A percentile compares a stretch with the other conserved stretches of the same genome.
These are phyloP conservation scores for Agrotis ipsilon DNA, from an alignment of 2,888 invertebrate genomes.

Conservation along the genomic window DNA sequence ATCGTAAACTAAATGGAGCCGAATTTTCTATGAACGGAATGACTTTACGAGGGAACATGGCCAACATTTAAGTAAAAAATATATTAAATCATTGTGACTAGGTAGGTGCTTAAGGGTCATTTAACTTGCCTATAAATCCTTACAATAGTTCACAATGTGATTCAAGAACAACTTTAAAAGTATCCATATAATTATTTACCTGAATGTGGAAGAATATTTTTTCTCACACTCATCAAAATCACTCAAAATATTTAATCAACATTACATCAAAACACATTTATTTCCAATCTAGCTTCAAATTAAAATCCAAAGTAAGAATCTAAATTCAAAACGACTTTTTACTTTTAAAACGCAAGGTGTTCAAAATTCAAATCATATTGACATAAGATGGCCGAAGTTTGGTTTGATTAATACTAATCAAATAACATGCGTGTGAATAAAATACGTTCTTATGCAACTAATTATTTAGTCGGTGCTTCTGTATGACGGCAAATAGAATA, in stretches of 20 bases:
- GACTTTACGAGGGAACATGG: conserved; percentile 57
- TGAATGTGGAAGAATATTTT: conserved; percentile 12
- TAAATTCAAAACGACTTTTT: conserved; percentile 49
- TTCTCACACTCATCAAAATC: conserved; percentile 33
- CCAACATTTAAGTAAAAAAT: conserved; percentile 59
- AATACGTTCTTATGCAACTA: conserved; percentile 64
- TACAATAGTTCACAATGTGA: conserved; percentile 7
- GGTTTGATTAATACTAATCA: conserved; percentile 33
- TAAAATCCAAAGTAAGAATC: conserved; percentile 54
- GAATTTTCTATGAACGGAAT: conserved; percentile 66
- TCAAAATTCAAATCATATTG: conserved; percentile 49
- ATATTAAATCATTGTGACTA: conserved; percentile 55
- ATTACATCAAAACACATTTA: conserved; percentile 47
- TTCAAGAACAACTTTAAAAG: conserved; percentile 27
- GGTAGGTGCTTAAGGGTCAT: conserved; percentile 47
- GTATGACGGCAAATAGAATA: conserved; percentile 73
- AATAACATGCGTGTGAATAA: conserved; percentile 59
- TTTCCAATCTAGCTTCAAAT: conserved; percentile 41
- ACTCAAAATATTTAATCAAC: conserved; percentile 37
- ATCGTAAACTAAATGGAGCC: conserved; percentile 77
- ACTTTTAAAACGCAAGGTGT: conserved; percentile 20
- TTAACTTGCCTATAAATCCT: conserved; percentile 51
- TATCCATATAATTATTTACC: conserved; percentile 13
- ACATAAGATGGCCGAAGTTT: conserved; percentile 44
- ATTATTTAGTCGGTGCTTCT: conserved; percentile 70